Percentiles rank a stretch among this genome's conserved stretches.
Conservation (phyloP, 2,113 vertebrate genomes). For the Neodontobutis hainanensis region DNA sequence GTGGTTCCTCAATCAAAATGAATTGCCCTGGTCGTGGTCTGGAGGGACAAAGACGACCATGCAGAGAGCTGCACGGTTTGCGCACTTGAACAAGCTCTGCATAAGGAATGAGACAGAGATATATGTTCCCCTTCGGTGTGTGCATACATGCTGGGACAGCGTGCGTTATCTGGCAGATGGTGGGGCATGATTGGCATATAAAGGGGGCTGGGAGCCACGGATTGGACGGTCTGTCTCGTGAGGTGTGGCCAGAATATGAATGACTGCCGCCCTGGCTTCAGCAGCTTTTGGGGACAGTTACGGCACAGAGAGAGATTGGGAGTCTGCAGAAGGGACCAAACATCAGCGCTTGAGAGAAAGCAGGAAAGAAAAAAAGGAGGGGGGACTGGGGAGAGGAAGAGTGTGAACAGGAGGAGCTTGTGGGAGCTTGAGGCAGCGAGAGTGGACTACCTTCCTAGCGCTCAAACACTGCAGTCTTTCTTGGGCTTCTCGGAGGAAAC, state of each 20-base stretch:
- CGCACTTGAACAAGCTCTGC: constrained; percentile 60
- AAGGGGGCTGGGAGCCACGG: constrained; percentile 28
- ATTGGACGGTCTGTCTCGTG: constrained; percentile 64
- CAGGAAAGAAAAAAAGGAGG: constrained; percentile 38
- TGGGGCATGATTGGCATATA: constrained; percentile 38
- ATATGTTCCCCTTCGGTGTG: constrained; percentile 40
- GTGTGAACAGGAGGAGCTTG: constrained; percentile 47
- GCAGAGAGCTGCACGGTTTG: constrained; percentile 42
- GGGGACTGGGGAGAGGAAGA: constrained; percentile 26
- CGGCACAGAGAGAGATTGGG: constrained; percentile 57
- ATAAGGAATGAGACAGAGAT: constrained; percentile 71
- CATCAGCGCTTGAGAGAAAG: constrained; percentile 37
- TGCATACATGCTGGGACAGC: constrained; percentile 1
- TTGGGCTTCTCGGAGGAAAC: constrained; percentile 68
- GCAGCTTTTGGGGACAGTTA: constrained; percentile 67
- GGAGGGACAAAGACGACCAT: constrained; percentile 25
- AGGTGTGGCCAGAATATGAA: constrained; percentile 72
- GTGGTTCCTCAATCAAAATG: not conserved
- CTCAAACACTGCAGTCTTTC: constrained; percentile 80
- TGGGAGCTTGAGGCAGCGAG: constrained; percentile 70
- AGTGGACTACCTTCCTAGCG: constrained; percentile 58
- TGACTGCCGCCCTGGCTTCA: constrained; percentile 55
- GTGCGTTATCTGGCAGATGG: constrained; percentile 43
- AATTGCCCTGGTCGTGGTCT: constrained; percentile 33
- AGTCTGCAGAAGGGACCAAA: constrained; percentile 31